Evolutionary conservation across 2,888 invertebrate genomes (phyloP).

Genomic region (Agapetus fuscipes): DNA sequence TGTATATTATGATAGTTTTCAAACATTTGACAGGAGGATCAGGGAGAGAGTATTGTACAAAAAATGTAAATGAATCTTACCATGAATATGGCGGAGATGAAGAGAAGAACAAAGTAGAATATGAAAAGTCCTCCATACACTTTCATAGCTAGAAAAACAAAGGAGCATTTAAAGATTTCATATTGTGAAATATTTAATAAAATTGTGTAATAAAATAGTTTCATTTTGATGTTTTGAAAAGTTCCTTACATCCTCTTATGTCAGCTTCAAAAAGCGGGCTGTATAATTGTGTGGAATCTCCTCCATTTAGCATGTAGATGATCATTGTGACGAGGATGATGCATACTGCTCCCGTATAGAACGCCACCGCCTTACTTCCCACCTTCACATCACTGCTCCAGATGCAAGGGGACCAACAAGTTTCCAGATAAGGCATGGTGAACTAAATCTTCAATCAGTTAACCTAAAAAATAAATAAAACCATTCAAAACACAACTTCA

Average conservation of each 20-base stretch:
- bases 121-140: slow-evolving; percentile 57
- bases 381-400: slow-evolving; percentile 71
- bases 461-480: too few relatives aligned
- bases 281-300: slow-evolving; percentile 81
- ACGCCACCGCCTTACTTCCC: slow-evolving; percentile 70
- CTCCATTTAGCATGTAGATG: slow-evolving; percentile 71
- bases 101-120: slow-evolving; percentile 45
- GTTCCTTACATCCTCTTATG: slow-evolving; percentile 61
- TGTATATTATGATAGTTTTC: too few relatives aligned
- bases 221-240: too few relatives aligned
- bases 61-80: slow-evolving; percentile 25
- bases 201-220: background rate
- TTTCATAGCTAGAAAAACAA: slow-evolving; percentile 56
- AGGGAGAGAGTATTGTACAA: too few relatives aligned
- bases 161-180: slow-evolving; percentile 2
- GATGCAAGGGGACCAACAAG: slow-evolving; percentile 84
- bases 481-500: too few relatives aligned
- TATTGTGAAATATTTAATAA: background rate
- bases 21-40: too few relatives aligned
- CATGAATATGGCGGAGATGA: slow-evolving; percentile 49
- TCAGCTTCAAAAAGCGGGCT: slow-evolving; percentile 85
- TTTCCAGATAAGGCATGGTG: slow-evolving; percentile 61
- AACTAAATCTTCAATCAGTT: too few relatives aligned
- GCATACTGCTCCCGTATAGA: slow-evolving; percentile 67
- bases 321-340: slow-evolving; percentile 65